Percentiles rank a stretch among this genome's conserved stretches.
phyloP scores from a whole-genome alignment of 2,888 invertebrate genomes.

The Elysia crispata region DNA sequence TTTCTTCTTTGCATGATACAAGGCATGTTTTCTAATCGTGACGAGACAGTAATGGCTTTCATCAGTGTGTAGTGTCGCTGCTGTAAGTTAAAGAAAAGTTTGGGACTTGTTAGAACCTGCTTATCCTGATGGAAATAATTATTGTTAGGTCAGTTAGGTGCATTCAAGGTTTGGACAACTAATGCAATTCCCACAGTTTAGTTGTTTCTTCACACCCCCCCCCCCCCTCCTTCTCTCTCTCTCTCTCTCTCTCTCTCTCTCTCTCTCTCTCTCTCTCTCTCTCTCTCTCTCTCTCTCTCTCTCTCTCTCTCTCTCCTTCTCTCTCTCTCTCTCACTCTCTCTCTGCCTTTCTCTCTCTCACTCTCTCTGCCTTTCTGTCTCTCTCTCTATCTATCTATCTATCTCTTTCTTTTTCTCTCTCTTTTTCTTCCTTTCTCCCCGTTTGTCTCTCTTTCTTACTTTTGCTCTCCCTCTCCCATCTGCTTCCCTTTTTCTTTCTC shows the following conservation, averaged over 20 bases:
- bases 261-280: constrained; percentile 25
- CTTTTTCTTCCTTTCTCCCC: constrained; percentile 9
- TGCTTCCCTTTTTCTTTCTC: neutral
- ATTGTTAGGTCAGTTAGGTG: too few relatives aligned
- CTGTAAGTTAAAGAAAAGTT: too few relatives aligned
- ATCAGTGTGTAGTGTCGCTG: too few relatives aligned
- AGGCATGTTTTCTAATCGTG: too few relatives aligned
- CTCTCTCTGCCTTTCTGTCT: neutral
- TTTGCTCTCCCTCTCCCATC: neutral
- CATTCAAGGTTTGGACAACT: too few relatives aligned
- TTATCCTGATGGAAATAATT: too few relatives aligned
- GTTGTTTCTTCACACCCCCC: neutral
- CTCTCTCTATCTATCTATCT: too few relatives aligned
- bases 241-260: constrained; percentile 2
- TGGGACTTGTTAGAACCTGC: too few relatives aligned
- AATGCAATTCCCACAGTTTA: too few relatives aligned
- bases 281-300: constrained; percentile 2
- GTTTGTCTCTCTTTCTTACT: neutral
- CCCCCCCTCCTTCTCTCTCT: constrained; percentile 13
- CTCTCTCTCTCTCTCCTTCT: neutral
- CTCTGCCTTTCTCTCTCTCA: neutral
- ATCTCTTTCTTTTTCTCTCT: constrained; percentile 1
- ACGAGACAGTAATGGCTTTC: too few relatives aligned
- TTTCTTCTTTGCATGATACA: too few relatives aligned
- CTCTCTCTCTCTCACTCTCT: neutral